phyloP scores from a whole-genome alignment of 2,888 invertebrate genomes.

The Alloplasta piceator region DNA sequence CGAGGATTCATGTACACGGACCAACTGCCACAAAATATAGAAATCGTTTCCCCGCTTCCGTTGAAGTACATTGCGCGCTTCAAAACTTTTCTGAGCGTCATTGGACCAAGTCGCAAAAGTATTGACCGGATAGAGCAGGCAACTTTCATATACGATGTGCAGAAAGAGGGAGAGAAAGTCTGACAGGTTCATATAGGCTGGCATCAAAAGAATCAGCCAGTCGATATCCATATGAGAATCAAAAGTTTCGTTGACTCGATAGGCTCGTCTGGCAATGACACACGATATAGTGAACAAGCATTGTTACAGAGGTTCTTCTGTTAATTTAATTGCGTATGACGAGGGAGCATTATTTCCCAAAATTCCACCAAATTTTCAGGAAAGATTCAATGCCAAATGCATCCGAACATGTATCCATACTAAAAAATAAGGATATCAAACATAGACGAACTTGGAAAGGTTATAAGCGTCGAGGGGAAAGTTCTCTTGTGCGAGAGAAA shows the following conservation, averaged over 20 bases:
- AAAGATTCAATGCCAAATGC: too few relatives aligned
- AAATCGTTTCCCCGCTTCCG: constrained; percentile 70
- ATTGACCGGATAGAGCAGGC: constrained; percentile 72
- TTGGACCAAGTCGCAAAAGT: constrained; percentile 69
- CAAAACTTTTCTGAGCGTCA: constrained; percentile 42
- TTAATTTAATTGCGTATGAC: too few relatives aligned
- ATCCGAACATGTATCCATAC: too few relatives aligned
- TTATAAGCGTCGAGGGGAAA: too few relatives aligned
- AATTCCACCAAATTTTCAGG: too few relatives aligned
- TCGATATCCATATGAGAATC: not conserved
- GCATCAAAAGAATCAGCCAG: constrained; percentile 63
- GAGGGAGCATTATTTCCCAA: too few relatives aligned
- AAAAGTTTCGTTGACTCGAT: constrained; percentile 8
- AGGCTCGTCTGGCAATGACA: not conserved
- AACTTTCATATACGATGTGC: constrained; percentile 9
- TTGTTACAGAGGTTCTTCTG: too few relatives aligned
- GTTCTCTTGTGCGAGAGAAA: too few relatives aligned
- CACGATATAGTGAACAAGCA: constrained; percentile 8
- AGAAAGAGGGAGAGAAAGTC: not conserved
- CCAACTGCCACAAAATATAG: constrained; percentile 71
- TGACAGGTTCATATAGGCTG: constrained; percentile 5
- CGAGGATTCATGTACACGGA: constrained; percentile 66
- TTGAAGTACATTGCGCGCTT: constrained; percentile 50
- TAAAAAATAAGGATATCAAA: too few relatives aligned
- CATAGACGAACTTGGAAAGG: too few relatives aligned